Evolutionary conservation across 2,797 vertebrate genomes (phyloP).

Genomic region (Loris lydekkerianus): DNA sequence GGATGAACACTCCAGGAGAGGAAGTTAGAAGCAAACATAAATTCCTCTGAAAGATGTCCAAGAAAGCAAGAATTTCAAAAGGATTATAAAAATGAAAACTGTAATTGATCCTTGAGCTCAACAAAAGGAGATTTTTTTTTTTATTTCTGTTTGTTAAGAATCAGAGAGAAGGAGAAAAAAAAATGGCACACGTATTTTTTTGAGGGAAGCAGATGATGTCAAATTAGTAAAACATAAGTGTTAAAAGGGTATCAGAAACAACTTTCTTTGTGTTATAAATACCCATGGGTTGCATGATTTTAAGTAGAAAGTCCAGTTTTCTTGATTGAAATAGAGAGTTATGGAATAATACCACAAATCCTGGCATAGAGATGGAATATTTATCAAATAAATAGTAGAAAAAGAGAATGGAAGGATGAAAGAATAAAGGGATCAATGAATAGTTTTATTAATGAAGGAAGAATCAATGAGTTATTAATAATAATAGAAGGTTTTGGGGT

Average conservation of each 20-base stretch:
- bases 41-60: background rate
- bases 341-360: background rate
- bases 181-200: background rate
- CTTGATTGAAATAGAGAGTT: background rate
- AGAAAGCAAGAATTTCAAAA: background rate
- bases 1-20: background rate
- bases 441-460: background rate
- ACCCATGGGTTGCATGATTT: background rate
- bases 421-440: background rate
- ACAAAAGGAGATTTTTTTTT: background rate
- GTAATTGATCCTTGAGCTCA: background rate
- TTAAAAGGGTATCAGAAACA: background rate
- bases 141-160: background rate
- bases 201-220: background rate
- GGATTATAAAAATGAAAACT: background rate
- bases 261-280: background rate
- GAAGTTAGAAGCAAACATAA: background rate
- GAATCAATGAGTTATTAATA: background rate
- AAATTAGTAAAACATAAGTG: background rate
- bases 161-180: background rate
- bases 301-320: background rate
- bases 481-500: background rate
- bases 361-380: background rate
- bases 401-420: background rate
- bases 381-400: background rate